Base-by-base conservation (phyloP, 2,113 vertebrate species). In the Barbus barbus region DNA sequence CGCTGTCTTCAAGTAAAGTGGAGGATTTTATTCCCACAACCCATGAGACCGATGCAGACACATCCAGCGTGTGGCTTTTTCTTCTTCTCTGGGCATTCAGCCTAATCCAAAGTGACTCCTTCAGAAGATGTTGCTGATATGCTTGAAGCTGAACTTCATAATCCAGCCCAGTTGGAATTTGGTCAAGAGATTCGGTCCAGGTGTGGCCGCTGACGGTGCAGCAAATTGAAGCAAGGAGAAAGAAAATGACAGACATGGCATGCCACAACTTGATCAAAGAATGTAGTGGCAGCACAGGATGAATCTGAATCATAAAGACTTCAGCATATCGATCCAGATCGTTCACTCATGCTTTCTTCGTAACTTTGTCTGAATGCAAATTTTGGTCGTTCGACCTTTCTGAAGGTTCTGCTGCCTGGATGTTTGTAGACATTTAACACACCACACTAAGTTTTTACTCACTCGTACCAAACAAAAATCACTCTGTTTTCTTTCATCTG, bases 21-120 rank as follows among this genome's bases (percentile, higher is more conserved):
- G 51, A 61, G 56, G 60, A 65, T 48, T 67, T 44, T 9, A 31
- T 31, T 80, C 36, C 77, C 24, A 20, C n/a, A 24, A 28, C 36
- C 36, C 12, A 63, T 4, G 8, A 61, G 56, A 28, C 56, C 1
- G 26, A 67, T 67, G 24, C 60, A 33, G 41, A 22, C 38, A 33
- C 60, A 28, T 65, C n/a, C 60, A 65, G 41, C 5, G 36, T 22
- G 78, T 80, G 78, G 60, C 78, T 80, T 46, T 31, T 28, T 75
- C 73, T 63, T 31, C 60, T 46, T 63, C 41, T 80, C 53, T 69
- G 77, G 83, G 60, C 73, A 72, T 72, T 87, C 24, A 48, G 72
- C 72, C 78, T 81, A 36, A 84, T 87, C 75, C 41, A 87, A 84
- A 87, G 78, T 5, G 31, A 87, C 61, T 78, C 72, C 51, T 82